Percentiles rank a stretch among this genome's conserved stretches.
These are phyloP conservation scores for Papilio helenus DNA, from an alignment of 1,140 invertebrate species.

Conservation along the genomic window DNA sequence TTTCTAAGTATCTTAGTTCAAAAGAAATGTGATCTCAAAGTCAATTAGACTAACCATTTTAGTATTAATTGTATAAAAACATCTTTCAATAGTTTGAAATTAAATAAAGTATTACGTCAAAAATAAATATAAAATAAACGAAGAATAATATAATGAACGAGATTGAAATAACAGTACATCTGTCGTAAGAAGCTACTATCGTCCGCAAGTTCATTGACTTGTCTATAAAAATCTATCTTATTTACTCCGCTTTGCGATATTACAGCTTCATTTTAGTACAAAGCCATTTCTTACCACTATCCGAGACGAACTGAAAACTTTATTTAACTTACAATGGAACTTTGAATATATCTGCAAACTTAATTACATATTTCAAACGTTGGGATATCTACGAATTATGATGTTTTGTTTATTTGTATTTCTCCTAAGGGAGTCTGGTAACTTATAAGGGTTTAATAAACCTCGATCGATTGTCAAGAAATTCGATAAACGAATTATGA, in stretches of 20 bases:
- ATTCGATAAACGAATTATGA: too few species aligned
- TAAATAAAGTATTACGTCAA: neutral
- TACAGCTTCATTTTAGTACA: constrained; percentile 35
- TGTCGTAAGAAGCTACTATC: constrained; percentile 15
- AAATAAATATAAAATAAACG: constrained; percentile 14
- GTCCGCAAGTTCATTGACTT: constrained; percentile 24
- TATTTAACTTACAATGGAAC: constrained; percentile 18
- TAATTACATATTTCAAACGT: constrained; percentile 22
- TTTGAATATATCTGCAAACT: constrained; percentile 21
- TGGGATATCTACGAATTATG: neutral
- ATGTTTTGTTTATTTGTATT: constrained; percentile 4
- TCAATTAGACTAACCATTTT: neutral
- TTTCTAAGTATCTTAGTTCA: too few species aligned
- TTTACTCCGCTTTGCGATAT: constrained; percentile 20
- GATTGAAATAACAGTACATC: constrained; percentile 31
- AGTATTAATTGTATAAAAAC: neutral
- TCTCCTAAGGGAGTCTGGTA: constrained; percentile 13
- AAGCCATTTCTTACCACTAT: constrained; percentile 27
- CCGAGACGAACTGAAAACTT: constrained; percentile 28
- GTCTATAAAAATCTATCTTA: constrained; percentile 34
- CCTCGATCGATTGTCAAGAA: neutral
- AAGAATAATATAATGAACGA: constrained; percentile 17
- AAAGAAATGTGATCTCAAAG: neutral
- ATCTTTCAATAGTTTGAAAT: constrained; percentile 2
- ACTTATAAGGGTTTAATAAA: neutral